These are phyloP conservation scores for Penaeus indicus DNA, from an alignment of 1,140 invertebrate species.

Conservation along the genomic window DNA sequence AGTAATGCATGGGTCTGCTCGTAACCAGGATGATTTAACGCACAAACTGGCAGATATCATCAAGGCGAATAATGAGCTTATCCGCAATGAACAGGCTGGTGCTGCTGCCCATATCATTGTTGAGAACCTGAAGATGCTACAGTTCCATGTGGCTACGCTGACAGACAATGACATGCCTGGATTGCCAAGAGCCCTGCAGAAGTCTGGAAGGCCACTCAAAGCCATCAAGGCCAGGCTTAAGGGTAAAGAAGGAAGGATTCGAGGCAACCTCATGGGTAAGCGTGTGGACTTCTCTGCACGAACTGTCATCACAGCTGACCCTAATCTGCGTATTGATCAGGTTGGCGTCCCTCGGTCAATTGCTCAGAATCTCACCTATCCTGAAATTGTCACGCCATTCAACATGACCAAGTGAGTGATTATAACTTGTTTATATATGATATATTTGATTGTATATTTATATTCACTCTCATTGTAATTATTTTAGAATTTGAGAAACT, in stretches of 20 bases:
- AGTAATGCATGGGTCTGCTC: constrained; percentile 99
- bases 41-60: constrained; percentile 99
- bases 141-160: constrained; percentile 98
- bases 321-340: constrained; percentile 98
- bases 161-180: constrained; percentile 99
- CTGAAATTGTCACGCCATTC: constrained; percentile 99
- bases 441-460: too few relatives aligned
- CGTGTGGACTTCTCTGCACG: constrained; percentile 99
- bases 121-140: constrained; percentile 98
- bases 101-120: constrained; percentile 96
- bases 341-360: constrained; percentile 98
- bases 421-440: too few relatives aligned
- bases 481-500: too few relatives aligned
- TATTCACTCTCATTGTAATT: too few relatives aligned
- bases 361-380: constrained; percentile 99
- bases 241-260: constrained; percentile 96
- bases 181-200: constrained; percentile 97
- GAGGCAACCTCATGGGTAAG: constrained; percentile 99
- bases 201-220: constrained; percentile 98
- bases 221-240: constrained; percentile 86
- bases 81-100: constrained; percentile 94
- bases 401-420: constrained; percentile 87
- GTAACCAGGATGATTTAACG: constrained; percentile 98
- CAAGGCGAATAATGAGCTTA: constrained; percentile 97
- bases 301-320: constrained; percentile 99